These are phyloP conservation scores for Orthosia gracilis DNA, from an alignment of 2,888 invertebrate species.

Conservation along the genomic window DNA sequence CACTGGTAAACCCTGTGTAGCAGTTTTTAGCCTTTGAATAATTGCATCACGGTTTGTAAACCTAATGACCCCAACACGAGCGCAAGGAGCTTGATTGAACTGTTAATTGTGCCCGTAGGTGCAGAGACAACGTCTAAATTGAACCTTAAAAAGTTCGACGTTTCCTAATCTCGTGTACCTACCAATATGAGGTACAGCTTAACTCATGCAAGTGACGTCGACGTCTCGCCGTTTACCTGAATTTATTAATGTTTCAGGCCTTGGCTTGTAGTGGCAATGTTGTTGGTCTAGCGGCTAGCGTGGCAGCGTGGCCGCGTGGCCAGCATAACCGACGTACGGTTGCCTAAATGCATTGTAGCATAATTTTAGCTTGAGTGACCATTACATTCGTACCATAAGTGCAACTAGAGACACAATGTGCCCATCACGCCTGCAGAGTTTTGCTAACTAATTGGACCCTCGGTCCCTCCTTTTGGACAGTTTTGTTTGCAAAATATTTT, in stretches of 20 bases:
- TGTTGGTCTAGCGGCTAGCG: slow-evolving; percentile 11
- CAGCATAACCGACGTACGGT: not conserved
- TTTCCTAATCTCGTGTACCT: not conserved
- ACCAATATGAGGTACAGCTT: not conserved
- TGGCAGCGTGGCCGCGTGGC: slow-evolving; percentile 18
- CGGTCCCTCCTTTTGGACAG: no score
- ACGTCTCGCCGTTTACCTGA: not conserved
- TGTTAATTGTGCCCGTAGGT: no score
- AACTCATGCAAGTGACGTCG: slow-evolving; percentile 1
- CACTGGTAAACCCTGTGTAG: no score
- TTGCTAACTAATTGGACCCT: no score
- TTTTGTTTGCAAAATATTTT: no score
- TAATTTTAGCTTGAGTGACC: not conserved
- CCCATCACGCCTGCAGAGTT: no score
- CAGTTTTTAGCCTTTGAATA: not conserved
- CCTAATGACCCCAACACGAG: not conserved
- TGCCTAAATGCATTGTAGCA: slow-evolving; percentile 3
- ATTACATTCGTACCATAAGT: not conserved
- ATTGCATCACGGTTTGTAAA: not conserved
- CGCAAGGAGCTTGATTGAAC: not conserved
- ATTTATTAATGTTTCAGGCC: not conserved
- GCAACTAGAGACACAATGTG: not conserved
- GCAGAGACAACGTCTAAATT: not conserved
- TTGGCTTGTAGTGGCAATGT: not conserved
- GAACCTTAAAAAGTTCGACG: not conserved